These are phyloP conservation scores for Bruchidius siliquastri DNA, from an alignment of 2,888 invertebrate species.

Conservation along the genomic window DNA sequence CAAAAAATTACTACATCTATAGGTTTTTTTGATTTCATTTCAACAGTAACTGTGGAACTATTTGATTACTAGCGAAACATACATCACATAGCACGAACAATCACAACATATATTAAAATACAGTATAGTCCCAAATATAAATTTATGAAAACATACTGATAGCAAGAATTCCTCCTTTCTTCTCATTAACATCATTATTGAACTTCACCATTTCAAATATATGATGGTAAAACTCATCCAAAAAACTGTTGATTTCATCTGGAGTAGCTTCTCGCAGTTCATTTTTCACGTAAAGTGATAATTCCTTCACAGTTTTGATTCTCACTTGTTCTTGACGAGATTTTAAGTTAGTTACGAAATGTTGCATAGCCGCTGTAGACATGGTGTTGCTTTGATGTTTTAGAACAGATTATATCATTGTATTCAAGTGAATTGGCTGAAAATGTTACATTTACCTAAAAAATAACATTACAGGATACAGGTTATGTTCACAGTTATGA, in stretches of 20 bases:
- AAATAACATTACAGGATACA: not conserved
- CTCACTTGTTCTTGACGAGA: conserved; percentile 82
- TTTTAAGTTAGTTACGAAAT: conserved; percentile 82
- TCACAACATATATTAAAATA: too few species aligned
- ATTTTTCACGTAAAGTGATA: conserved; percentile 86
- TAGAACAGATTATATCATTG: not conserved
- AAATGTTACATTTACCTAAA: not conserved
- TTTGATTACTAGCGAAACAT: too few species aligned
- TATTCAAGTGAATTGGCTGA: not conserved
- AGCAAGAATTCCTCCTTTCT: conserved; percentile 92
- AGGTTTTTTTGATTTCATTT: too few species aligned
- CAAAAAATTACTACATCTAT: too few species aligned
- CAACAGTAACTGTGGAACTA: too few species aligned
- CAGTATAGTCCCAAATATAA: too few species aligned
- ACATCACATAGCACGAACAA: too few species aligned
- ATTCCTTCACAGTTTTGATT: conserved; percentile 80
- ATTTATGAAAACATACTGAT: conserved; percentile 68
- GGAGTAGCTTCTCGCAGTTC: conserved; percentile 84
- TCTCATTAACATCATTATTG: conserved; percentile 79
- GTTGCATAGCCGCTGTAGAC: conserved; percentile 63
- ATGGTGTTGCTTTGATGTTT: conserved; percentile 34
- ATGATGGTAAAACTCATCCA: conserved; percentile 93
- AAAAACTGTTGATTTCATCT: conserved; percentile 85
- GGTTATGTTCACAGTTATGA: not conserved
- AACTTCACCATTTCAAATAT: conserved; percentile 96